Conservation (phyloP, 2,113 vertebrate species). For the Sylvia atricapilla region DNA sequence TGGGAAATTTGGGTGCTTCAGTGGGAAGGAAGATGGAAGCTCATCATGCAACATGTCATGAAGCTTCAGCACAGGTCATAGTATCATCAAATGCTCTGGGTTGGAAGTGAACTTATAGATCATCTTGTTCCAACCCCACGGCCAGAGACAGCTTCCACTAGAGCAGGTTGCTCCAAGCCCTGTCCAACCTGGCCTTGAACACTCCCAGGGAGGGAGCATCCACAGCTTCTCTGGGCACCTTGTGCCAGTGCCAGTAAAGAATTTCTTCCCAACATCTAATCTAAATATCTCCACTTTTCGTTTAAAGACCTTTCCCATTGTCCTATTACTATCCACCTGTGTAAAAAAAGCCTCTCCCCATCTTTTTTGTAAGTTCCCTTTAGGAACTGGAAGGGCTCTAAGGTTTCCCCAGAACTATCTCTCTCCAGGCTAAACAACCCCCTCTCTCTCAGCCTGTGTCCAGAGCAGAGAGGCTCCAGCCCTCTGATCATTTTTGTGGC, state of each 20-base stretch:
- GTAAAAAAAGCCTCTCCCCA: background rate
- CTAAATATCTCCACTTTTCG: background rate
- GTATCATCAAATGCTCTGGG: background rate
- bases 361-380: background rate
- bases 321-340: background rate
- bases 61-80: background rate
- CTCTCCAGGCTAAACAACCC: background rate
- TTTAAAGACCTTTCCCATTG: background rate
- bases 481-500: background rate
- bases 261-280: background rate
- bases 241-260: background rate
- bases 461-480: background rate
- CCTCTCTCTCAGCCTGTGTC: background rate
- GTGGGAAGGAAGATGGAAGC: background rate
- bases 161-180: rapidly evolving
- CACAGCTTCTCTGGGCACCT: background rate
- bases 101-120: background rate
- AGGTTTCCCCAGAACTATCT: background rate
- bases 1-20: background rate
- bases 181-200: background rate
- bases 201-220: background rate
- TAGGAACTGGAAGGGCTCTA: background rate
- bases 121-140: background rate
- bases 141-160: background rate
- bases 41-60: rapidly evolving